phyloP scores from a whole-genome alignment of 1,140 invertebrate species.

The Procambarus clarkii region DNA sequence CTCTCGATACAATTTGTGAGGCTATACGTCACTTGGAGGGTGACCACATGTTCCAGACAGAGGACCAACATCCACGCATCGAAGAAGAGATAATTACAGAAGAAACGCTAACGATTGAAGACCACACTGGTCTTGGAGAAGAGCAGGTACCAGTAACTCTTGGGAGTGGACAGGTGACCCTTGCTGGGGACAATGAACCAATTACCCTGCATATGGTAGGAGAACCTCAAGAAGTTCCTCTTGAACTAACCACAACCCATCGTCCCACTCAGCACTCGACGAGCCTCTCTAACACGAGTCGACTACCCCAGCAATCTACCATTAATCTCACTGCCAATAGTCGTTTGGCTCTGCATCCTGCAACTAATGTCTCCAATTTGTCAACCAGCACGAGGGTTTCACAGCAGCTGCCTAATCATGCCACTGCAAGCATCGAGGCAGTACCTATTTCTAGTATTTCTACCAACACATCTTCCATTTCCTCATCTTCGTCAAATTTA shows the following conservation, averaged over 20 bases:
- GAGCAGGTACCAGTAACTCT: constrained; percentile 31
- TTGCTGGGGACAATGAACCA: constrained; percentile 50
- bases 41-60: constrained; percentile 85
- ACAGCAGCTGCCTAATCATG: constrained; percentile 29
- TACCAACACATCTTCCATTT: constrained; percentile 31
- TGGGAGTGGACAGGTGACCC: constrained; percentile 22
- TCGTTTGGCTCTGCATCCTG: constrained; percentile 14
- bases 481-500: constrained; percentile 35
- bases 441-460: constrained; percentile 59
- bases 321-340: constrained; percentile 47
- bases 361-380: neutral
- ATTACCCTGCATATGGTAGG: constrained; percentile 68
- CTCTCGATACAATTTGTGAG: constrained; percentile 97
- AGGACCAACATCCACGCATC: constrained; percentile 69
- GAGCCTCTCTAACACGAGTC: constrained; percentile 5
- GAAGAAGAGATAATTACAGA: constrained; percentile 72
- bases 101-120: constrained; percentile 71
- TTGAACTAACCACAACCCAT: constrained; percentile 71
- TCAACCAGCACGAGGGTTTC: constrained; percentile 11
- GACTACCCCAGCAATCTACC: constrained; percentile 38
- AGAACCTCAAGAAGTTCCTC: constrained; percentile 72
- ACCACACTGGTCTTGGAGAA: constrained; percentile 47
- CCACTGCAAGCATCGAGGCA: constrained; percentile 15
- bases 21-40: constrained; percentile 97
- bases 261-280: constrained; percentile 37